These are phyloP conservation scores for Alouatta caraya DNA, from an alignment of 2,797 vertebrate genomes.

Conservation along the genomic window DNA sequence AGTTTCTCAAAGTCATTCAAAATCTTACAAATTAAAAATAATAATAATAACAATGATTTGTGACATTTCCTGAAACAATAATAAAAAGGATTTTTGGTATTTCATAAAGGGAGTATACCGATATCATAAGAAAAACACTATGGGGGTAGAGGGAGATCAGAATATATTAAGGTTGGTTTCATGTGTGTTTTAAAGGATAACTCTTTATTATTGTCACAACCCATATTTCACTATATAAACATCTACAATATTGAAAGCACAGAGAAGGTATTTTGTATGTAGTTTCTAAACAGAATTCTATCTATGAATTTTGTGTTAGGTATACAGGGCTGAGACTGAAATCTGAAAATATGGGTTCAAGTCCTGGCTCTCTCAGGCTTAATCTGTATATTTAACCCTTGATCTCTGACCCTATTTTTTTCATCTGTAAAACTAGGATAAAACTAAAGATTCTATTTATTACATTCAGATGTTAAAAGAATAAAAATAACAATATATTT, in stretches of 20 bases:
- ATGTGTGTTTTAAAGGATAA: neutral
- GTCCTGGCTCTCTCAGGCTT: neutral
- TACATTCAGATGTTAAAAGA: neutral
- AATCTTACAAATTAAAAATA: conserved; percentile 28
- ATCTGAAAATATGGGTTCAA: conserved; percentile 23
- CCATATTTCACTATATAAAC: neutral
- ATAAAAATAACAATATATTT: conserved; percentile 1
- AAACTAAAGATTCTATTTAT: neutral
- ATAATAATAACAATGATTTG: neutral
- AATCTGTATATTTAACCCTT: neutral
- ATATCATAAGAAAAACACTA: neutral
- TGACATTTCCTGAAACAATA: conserved; percentile 2
- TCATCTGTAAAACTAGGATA: neutral
- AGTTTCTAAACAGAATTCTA: conserved; percentile 6
- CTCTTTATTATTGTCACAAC: neutral
- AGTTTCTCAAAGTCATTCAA: conserved; percentile 33
- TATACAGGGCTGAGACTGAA: neutral
- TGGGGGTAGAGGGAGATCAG: neutral
- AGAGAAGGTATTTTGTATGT: neutral
- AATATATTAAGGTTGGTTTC: neutral
- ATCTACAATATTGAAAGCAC: neutral
- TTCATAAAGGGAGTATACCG: neutral
- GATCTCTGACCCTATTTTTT: neutral
- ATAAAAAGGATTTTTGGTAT: neutral
- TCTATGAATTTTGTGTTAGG: neutral